Evolutionary conservation across 2,888 invertebrate genomes (phyloP).

Genomic region (Orchesella flavescens): DNA sequence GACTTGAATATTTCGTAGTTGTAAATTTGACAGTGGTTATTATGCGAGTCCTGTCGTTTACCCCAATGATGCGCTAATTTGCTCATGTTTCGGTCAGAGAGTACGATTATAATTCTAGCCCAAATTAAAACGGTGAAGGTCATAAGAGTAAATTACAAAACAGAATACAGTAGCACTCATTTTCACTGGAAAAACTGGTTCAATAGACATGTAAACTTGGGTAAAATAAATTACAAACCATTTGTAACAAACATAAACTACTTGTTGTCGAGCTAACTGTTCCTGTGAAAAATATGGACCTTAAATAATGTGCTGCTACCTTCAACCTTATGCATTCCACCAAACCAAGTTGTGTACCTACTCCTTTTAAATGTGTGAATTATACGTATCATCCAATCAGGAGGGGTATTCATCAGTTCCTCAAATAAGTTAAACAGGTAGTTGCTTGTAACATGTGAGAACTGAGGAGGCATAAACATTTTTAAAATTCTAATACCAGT

Average conservation of each 20-base stretch:
- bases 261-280: slow-evolving; percentile 31
- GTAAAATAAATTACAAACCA: slow-evolving; percentile 9
- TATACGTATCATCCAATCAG: too few relatives aligned
- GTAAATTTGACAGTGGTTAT: not conserved
- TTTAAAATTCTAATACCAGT: not conserved
- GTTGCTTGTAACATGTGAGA: not conserved
- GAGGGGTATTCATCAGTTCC: not conserved
- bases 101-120: not conserved
- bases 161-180: slow-evolving; percentile 33
- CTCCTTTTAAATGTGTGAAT: too few relatives aligned
- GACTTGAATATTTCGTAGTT: not conserved
- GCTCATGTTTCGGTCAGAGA: not conserved
- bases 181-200: slow-evolving; percentile 59
- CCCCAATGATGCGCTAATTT: not conserved
- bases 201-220: slow-evolving; percentile 13
- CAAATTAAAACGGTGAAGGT: slow-evolving; percentile 31
- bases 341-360: too few relatives aligned
- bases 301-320: not conserved
- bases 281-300: slow-evolving; percentile 8
- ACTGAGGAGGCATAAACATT: not conserved
- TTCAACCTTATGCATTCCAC: too few relatives aligned
- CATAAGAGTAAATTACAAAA: slow-evolving; percentile 38
- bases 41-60: not conserved
- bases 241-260: not conserved
- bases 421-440: not conserved